Percentiles rank a stretch among this genome's conserved stretches.
These are phyloP conservation scores for Elachura formosa DNA, from an alignment of 2,113 vertebrate species.

Conservation along the genomic window DNA sequence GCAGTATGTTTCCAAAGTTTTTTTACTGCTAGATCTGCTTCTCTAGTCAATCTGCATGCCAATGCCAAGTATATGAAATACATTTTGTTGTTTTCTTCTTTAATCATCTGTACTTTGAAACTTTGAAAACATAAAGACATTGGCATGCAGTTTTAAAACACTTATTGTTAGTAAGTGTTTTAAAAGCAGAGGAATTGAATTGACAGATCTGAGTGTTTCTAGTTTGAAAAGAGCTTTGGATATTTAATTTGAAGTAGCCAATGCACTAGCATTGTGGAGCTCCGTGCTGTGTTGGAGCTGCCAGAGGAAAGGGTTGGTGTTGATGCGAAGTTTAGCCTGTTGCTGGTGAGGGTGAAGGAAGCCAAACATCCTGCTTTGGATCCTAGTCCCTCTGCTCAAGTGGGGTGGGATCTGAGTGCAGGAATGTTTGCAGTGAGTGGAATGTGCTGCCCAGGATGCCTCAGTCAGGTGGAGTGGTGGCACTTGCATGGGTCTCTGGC, in stretches of 20 bases:
- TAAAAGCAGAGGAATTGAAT: background rate
- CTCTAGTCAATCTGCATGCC: background rate
- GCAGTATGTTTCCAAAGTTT: background rate
- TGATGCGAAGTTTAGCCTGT: background rate
- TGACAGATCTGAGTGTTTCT: background rate
- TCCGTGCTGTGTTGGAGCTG: background rate
- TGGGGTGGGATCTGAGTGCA: background rate
- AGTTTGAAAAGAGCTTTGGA: background rate
- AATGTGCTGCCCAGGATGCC: background rate
- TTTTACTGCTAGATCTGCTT: background rate
- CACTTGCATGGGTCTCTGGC: fast-evolving
- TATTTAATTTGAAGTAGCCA: background rate
- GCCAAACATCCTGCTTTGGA: background rate
- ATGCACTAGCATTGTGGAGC: fast-evolving
- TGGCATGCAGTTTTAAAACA: too few species aligned
- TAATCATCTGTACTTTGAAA: background rate
- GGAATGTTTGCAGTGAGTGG: fast-evolving
- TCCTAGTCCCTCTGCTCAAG: background rate
- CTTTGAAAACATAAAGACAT: background rate
- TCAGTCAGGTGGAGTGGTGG: fast-evolving
- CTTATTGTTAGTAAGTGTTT: background rate
- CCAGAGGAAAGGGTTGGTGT: background rate
- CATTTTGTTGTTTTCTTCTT: background rate
- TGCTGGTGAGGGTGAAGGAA: background rate
- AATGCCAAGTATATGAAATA: background rate